Conservation (phyloP, 1,140 invertebrate species). For the Habropoda laboriosa region DNA sequence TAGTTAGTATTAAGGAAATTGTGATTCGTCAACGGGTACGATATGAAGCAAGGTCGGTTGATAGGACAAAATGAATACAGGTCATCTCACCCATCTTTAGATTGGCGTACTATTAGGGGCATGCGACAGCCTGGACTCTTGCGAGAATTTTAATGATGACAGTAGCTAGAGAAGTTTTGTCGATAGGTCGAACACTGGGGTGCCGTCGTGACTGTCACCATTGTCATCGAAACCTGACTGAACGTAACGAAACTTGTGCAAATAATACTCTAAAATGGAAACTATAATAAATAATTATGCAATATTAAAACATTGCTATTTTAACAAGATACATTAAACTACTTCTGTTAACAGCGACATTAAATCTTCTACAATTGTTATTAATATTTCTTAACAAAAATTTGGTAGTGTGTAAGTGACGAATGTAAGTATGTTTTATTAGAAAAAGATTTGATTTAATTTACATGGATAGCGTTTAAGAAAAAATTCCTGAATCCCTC, state of each 20-base stretch:
- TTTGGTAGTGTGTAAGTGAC: no score
- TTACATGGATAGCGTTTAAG: no score
- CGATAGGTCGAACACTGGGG: not conserved
- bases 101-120: not conserved
- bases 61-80: conserved; percentile 1
- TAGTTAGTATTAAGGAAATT: conserved; percentile 5
- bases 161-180: not conserved
- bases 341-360: no score
- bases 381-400: no score
- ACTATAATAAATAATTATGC: no score
- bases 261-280: no score
- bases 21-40: not conserved
- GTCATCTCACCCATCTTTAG: not conserved
- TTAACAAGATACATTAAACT: no score
- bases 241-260: not conserved
- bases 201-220: not conserved
- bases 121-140: not conserved
- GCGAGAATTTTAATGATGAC: not conserved
- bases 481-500: no score
- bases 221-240: not conserved
- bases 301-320: no score
- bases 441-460: no score
- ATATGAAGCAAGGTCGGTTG: conserved; percentile 3
- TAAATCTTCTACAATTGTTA: no score
- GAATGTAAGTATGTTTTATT: no score